phyloP scores from a whole-genome alignment of 2,888 invertebrate species.

The Saturnia pavonia region DNA sequence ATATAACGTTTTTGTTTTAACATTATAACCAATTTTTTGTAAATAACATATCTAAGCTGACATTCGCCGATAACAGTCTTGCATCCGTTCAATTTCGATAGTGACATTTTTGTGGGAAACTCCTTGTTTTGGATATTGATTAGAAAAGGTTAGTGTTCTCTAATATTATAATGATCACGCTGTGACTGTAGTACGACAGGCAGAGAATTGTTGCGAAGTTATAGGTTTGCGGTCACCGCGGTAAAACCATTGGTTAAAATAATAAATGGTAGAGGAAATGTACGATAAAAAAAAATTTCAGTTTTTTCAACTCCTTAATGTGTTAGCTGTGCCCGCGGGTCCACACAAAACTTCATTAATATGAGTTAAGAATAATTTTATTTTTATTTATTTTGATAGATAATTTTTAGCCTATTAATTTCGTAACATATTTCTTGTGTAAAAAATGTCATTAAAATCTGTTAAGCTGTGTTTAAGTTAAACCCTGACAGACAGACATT shows the following conservation, averaged over 20 bases:
- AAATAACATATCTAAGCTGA: constrained; percentile 47
- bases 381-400: too few species aligned
- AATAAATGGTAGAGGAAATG: too few species aligned
- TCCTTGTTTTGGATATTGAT: constrained; percentile 12
- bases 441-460: too few species aligned
- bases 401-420: too few species aligned
- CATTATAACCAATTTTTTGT: constrained; percentile 32
- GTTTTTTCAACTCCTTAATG: too few species aligned
- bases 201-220: neutral
- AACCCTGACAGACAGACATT: too few species aligned
- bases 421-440: neutral
- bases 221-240: neutral
- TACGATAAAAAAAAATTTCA: too few species aligned
- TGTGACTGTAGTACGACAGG: neutral
- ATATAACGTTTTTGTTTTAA: constrained; percentile 42
- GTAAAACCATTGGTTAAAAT: too few species aligned
- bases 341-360: too few species aligned
- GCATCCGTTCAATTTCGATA: constrained; percentile 48
- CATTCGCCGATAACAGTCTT: constrained; percentile 44
- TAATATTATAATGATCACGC: constrained; percentile 1
- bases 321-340: too few species aligned
- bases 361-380: too few species aligned
- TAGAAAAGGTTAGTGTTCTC: constrained; percentile 18
- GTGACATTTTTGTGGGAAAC: constrained; percentile 8
- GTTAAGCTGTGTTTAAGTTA: too few species aligned